phyloP scores from a whole-genome alignment of 2,797 vertebrate genomes.

The Tolypeutes matacus region DNA sequence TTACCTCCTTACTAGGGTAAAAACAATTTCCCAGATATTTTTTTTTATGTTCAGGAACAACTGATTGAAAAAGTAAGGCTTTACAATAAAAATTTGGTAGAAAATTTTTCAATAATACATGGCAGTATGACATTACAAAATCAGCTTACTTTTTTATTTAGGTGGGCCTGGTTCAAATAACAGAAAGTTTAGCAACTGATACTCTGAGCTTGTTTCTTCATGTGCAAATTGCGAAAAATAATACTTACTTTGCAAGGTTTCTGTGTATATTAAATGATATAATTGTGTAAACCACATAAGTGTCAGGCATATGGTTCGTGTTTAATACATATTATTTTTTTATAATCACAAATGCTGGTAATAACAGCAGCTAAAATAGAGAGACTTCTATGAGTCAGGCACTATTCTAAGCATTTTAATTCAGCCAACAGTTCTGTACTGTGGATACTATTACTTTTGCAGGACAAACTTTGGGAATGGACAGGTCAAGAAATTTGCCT shows the following conservation, averaged over 20 bases:
- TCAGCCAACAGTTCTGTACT: background rate
- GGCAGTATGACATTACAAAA: background rate
- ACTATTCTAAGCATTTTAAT: background rate
- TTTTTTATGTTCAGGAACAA: background rate
- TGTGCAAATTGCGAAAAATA: background rate
- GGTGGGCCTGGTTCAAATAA: background rate
- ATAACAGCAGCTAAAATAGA: background rate
- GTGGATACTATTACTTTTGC: too few species aligned
- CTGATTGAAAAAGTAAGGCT: background rate
- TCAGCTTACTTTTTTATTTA: background rate
- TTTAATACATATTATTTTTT: background rate
- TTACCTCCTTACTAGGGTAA: background rate
- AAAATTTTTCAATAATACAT: background rate
- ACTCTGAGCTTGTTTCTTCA: background rate
- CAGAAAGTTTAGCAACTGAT: background rate
- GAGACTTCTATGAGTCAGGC: background rate
- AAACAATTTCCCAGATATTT: background rate
- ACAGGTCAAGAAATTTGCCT: background rate
- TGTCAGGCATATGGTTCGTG: background rate
- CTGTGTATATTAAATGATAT: background rate
- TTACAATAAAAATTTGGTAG: background rate
- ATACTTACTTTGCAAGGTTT: background rate
- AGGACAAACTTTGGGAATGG: background rate
- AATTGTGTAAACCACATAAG: background rate
- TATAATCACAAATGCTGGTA: background rate